Conservation (phyloP, 2,888 invertebrate genomes). For the Sialis fuliginosa region DNA sequence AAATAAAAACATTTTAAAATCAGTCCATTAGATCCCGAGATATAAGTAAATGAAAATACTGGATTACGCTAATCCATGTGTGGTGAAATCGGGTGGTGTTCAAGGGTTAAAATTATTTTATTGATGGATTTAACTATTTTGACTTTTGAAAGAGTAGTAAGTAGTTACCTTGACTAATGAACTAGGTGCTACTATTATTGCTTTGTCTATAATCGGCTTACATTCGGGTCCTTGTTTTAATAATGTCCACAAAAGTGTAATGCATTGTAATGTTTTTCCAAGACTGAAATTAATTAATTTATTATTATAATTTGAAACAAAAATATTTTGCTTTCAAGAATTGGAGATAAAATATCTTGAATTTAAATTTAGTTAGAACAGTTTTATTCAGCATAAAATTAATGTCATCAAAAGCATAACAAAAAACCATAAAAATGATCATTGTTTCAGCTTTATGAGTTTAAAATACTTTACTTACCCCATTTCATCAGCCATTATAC, state of each 20-base stretch:
- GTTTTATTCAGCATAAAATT: too few species aligned
- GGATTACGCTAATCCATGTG: too few species aligned
- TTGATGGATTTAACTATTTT: background rate
- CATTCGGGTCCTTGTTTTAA: slow-evolving; percentile 84
- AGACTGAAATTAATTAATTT: slow-evolving; percentile 25
- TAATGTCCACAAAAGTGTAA: slow-evolving; percentile 88
- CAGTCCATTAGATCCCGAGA: too few species aligned
- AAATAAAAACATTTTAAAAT: too few species aligned
- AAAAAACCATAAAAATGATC: too few species aligned
- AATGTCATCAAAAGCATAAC: too few species aligned
- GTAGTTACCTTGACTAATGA: slow-evolving; percentile 67
- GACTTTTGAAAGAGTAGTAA: background rate
- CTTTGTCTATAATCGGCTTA: slow-evolving; percentile 78
- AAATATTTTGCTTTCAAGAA: too few species aligned
- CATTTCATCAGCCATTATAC: slow-evolving; percentile 99
- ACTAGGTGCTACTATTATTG: slow-evolving; percentile 90
- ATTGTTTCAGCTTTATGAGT: background rate
- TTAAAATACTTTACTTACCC: slow-evolving; percentile 26
- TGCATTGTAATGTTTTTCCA: slow-evolving; percentile 96
- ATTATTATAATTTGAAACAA: too few species aligned
- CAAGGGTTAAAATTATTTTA: background rate
- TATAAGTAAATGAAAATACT: too few species aligned
- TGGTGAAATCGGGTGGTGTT: too few species aligned
- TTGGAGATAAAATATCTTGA: too few species aligned
- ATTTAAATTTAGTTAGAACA: too few species aligned